Percentiles rank a stretch among this genome's conserved stretches.
Evolutionary conservation across 2,113 vertebrate genomes (phyloP).

Genomic region (Ascaphus truei): DNA sequence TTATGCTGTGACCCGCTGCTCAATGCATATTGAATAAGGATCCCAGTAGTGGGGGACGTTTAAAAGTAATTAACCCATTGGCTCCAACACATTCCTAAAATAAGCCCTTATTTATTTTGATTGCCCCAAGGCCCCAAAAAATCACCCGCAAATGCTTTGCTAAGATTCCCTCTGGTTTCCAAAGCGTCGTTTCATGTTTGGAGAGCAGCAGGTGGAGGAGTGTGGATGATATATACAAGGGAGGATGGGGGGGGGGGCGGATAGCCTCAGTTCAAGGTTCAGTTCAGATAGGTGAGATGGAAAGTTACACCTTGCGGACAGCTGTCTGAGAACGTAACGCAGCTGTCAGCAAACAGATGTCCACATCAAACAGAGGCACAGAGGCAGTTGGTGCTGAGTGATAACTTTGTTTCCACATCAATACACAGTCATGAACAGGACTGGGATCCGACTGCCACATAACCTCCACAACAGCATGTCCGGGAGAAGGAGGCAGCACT

Average conservation of each 20-base stretch:
- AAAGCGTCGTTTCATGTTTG: neutral
- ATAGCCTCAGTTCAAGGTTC: neutral
- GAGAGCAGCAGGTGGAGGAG: too few species aligned
- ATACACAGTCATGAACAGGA: neutral
- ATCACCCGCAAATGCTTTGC: too few species aligned
- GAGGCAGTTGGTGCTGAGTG: neutral
- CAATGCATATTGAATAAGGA: too few species aligned
- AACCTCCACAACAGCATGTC: neutral
- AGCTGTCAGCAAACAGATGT: slow-evolving; percentile 2
- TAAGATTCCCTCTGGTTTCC: neutral
- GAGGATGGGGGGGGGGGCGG: neutral
- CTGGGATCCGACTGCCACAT: neutral
- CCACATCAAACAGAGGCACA: neutral
- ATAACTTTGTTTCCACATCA: neutral
- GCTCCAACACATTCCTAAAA: too few species aligned
- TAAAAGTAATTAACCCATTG: too few species aligned
- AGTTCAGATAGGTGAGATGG: neutral
- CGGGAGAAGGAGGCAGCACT: too few species aligned
- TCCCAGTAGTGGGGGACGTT: too few species aligned
- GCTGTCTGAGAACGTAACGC: neutral
- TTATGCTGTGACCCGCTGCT: too few species aligned
- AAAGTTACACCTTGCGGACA: neutral
- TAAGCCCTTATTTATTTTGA: too few species aligned
- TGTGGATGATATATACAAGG: neutral
- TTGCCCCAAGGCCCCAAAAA: too few species aligned